phyloP scores from a whole-genome alignment of 2,797 vertebrate species.

The Cryptoblepharus egeriae region DNA sequence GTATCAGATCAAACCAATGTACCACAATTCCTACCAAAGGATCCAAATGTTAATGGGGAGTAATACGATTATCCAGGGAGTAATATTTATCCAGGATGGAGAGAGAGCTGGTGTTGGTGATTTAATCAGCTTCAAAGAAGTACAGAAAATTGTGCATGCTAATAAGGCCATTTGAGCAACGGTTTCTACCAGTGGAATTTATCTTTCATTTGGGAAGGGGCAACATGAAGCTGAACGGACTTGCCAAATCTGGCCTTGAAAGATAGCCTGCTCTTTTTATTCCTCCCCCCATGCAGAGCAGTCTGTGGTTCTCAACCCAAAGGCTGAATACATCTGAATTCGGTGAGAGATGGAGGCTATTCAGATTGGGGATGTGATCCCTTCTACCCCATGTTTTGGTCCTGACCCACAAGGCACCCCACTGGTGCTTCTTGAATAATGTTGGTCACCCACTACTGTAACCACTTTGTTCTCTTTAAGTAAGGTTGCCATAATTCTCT shows the following conservation, averaged over 20 bases:
- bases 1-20: slow-evolving; percentile 5
- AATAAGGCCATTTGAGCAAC: slow-evolving; percentile 19
- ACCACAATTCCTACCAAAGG: not conserved
- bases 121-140: slow-evolving; percentile 17
- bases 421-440: too few species aligned
- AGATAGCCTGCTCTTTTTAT: not conserved
- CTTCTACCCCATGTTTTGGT: not conserved
- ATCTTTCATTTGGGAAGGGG: not conserved
- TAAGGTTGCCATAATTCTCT: too few species aligned
- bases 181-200: slow-evolving; percentile 9
- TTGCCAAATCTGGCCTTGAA: not conserved
- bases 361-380: not conserved
- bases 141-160: slow-evolving; percentile 1
- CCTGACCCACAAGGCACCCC: too few species aligned
- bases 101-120: slow-evolving; percentile 8
- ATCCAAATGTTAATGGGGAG: slow-evolving; percentile 1
- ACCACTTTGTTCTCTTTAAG: too few species aligned
- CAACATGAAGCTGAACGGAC: not conserved
- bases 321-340: not conserved
- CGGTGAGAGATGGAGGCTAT: too few species aligned
- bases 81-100: slow-evolving; percentile 17
- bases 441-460: too few species aligned
- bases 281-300: not conserved
- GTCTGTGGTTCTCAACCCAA: not conserved
- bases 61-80: too few species aligned